Conservation (phyloP, 53 echinoderm and acorn worm species). For the Pentamera pediparva region DNA sequence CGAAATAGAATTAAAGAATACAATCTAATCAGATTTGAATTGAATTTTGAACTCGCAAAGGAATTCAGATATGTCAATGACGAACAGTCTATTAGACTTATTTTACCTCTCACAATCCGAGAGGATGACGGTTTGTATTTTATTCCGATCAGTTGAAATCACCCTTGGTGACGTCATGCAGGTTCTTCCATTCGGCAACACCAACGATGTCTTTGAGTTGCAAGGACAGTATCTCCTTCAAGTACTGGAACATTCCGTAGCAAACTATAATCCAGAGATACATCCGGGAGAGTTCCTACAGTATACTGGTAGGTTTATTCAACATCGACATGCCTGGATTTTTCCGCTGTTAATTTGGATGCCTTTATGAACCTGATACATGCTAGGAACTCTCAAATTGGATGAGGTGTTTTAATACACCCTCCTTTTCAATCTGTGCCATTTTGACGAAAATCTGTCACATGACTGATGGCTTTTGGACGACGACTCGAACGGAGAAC, state of each 20-base stretch:
- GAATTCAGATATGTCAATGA: not conserved
- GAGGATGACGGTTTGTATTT: not conserved
- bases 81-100: too few species aligned
- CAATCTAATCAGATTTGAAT: not conserved
- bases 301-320: constrained; percentile 50
- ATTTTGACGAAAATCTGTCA: too few species aligned
- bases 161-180: constrained; percentile 61
- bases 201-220: constrained; percentile 68
- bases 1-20: too few species aligned
- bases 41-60: not conserved
- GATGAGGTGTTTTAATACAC: too few species aligned
- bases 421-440: too few species aligned
- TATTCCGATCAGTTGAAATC: constrained; percentile 54
- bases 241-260: constrained; percentile 69
- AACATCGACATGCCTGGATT: not conserved
- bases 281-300: constrained; percentile 69
- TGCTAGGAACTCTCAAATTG: too few species aligned
- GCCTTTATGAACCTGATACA: too few species aligned
- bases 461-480: too few species aligned
- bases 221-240: constrained; percentile 66
- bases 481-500: too few species aligned
- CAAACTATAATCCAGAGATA: constrained; percentile 39
- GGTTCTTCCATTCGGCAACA: constrained; percentile 86
- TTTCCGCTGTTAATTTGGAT: too few species aligned
- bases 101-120: not conserved